Conservation (phyloP, 2,113 vertebrate genomes). For the Gobius niger region DNA sequence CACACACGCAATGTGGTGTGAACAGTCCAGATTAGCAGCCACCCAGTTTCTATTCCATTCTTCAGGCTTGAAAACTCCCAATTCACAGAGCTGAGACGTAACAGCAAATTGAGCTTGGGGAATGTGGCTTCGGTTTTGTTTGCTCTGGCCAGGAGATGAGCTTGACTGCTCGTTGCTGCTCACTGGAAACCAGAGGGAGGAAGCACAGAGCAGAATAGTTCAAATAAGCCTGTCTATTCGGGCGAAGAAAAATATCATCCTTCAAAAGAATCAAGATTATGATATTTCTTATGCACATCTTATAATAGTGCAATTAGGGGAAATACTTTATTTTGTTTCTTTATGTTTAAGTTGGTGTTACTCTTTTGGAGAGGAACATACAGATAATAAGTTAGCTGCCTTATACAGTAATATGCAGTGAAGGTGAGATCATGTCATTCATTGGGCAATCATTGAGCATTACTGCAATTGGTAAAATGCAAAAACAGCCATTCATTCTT, state of each 20-base stretch:
- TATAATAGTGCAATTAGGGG: neutral
- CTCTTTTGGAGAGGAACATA: too few species aligned
- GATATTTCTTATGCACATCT: neutral
- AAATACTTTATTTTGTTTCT: too few species aligned
- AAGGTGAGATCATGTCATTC: neutral
- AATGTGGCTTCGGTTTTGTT: slow-evolving; percentile 82
- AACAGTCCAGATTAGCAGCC: slow-evolving; percentile 59
- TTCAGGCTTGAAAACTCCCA: slow-evolving; percentile 74
- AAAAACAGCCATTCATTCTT: slow-evolving; percentile 26
- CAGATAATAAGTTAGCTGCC: too few species aligned
- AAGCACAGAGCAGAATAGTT: slow-evolving; percentile 33
- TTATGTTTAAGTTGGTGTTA: too few species aligned
- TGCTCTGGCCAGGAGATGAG: slow-evolving; percentile 83
- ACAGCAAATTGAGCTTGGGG: slow-evolving; percentile 84
- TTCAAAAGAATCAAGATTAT: neutral
- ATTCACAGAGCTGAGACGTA: slow-evolving; percentile 79
- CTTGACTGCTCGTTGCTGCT: slow-evolving; percentile 78
- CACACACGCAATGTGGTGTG: slow-evolving; percentile 40
- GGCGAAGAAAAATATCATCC: slow-evolving; percentile 11
- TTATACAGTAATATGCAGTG: neutral
- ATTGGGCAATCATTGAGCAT: neutral
- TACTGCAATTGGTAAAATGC: neutral
- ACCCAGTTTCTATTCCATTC: slow-evolving; percentile 70
- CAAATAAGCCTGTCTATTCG: slow-evolving; percentile 35
- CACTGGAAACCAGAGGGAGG: slow-evolving; percentile 65